phyloP scores from a whole-genome alignment of 2,113 vertebrate species.

The Raphicerus campestris region DNA sequence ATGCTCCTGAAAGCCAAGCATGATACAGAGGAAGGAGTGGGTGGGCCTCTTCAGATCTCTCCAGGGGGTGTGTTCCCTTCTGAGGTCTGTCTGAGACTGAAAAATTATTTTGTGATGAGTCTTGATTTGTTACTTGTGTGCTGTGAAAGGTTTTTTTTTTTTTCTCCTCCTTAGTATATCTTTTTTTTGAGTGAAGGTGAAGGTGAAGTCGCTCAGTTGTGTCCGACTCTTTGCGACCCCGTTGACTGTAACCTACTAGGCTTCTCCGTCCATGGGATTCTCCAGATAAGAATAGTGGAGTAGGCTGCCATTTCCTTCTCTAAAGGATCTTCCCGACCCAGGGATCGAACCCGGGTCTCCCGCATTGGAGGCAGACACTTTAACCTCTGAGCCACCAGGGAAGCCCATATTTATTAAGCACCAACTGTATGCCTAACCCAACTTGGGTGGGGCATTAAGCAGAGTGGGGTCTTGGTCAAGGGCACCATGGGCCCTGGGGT shows the following conservation, averaged over 20 bases:
- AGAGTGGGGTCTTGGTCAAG: not conserved
- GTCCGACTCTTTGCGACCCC: too few species aligned
- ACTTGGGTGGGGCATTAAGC: not conserved
- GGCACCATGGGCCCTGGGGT: not conserved
- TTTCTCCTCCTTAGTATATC: accelerated
- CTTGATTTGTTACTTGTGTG: constrained; percentile 16
- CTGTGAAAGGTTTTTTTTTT: not conserved
- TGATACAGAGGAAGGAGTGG: not conserved
- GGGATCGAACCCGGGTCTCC: too few species aligned
- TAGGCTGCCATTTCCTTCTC: too few species aligned
- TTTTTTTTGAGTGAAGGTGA: not conserved
- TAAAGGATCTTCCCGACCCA: too few species aligned
- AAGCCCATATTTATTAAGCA: not conserved
- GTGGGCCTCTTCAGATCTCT: not conserved
- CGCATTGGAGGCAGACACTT: too few species aligned
- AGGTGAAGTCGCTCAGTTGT: too few species aligned
- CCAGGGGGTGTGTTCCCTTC: not conserved
- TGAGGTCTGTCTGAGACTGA: not conserved
- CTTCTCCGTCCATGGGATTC: too few species aligned
- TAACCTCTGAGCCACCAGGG: too few species aligned
- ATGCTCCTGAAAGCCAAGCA: not conserved
- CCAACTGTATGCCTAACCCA: not conserved
- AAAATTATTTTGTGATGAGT: not conserved
- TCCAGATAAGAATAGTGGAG: too few species aligned
- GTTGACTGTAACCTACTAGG: too few species aligned